These are phyloP conservation scores for Eretmocerus hayati DNA, from an alignment of 2,888 invertebrate species.

Conservation along the genomic window DNA sequence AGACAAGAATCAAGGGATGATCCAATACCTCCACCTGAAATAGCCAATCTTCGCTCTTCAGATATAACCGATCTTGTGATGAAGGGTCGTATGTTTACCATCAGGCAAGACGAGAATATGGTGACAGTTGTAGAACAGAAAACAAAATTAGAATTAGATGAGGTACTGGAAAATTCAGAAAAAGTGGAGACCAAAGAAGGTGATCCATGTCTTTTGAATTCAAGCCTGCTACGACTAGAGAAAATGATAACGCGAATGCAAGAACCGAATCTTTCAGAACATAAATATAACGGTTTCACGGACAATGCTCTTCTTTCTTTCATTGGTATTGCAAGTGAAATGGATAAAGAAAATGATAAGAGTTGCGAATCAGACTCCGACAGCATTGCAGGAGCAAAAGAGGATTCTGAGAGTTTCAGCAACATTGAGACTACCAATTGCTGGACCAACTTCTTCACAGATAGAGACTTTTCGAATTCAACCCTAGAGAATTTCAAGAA, in stretches of 20 bases:
- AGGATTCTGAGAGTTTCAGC: not conserved
- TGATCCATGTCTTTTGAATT: slow-evolving; percentile 39
- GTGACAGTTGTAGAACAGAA: slow-evolving; percentile 41
- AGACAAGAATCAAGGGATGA: slow-evolving; percentile 13
- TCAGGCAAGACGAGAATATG: slow-evolving; percentile 38
- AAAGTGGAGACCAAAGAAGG: slow-evolving; percentile 40
- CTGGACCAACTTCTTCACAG: slow-evolving; percentile 11
- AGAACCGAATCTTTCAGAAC: slow-evolving; percentile 21
- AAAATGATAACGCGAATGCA: slow-evolving; percentile 42
- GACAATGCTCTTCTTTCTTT: slow-evolving; percentile 16
- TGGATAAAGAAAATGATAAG: slow-evolving; percentile 6
- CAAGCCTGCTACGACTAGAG: slow-evolving; percentile 40
- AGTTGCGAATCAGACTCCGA: too few species aligned
- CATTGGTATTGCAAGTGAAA: slow-evolving; percentile 9
- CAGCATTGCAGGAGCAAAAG: not conserved
- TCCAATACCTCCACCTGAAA: slow-evolving; percentile 14
- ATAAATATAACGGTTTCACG: not conserved
- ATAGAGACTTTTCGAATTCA: slow-evolving; percentile 8
- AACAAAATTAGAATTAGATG: slow-evolving; percentile 41
- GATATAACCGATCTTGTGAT: slow-evolving; percentile 44
- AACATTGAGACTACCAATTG: slow-evolving; percentile 10
- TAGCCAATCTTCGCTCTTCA: slow-evolving; percentile 32
- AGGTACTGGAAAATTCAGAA: slow-evolving; percentile 44
- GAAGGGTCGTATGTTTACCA: slow-evolving; percentile 45
- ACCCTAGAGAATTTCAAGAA: slow-evolving; percentile 12